Evolutionary conservation across 2,797 vertebrate genomes (phyloP).

Genomic region (Eospalax fontanierii): DNA sequence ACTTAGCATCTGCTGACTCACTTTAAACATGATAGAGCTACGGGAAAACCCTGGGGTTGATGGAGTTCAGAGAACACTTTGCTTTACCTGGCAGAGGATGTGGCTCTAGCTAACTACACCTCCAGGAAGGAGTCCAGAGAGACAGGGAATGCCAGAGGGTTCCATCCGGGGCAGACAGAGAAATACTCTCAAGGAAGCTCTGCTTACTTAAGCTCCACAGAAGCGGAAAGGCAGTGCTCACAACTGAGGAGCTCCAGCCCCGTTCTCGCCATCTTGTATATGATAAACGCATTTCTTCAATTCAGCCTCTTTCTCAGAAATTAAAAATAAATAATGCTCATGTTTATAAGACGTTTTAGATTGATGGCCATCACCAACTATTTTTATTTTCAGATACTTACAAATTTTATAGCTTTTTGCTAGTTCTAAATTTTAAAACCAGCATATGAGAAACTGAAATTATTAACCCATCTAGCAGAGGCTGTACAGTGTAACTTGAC

Average conservation of each 20-base stretch:
- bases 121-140: background rate
- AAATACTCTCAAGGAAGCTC: background rate
- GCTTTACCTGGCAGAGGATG: slow-evolving; percentile 24
- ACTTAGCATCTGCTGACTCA: slow-evolving; percentile 67
- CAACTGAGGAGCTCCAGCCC: background rate
- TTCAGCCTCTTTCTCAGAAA: slow-evolving; percentile 33
- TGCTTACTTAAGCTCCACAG: background rate
- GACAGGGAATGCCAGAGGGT: slow-evolving; percentile 5
- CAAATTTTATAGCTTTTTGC: slow-evolving; percentile 33
- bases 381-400: slow-evolving; percentile 48
- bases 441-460: slow-evolving; percentile 27
- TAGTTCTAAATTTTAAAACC: slow-evolving; percentile 49
- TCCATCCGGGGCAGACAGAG: slow-evolving; percentile 38
- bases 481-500: background rate
- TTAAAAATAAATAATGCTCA: background rate
- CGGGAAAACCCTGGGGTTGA: slow-evolving; percentile 32
- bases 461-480: background rate
- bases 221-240: background rate
- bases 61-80: background rate
- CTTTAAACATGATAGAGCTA: slow-evolving; percentile 40
- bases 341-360: slow-evolving; percentile 18
- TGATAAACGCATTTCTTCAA: slow-evolving; percentile 10
- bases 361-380: background rate
- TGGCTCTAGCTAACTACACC: background rate
- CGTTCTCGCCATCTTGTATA: background rate